phyloP scores from a whole-genome alignment of 2,797 vertebrate species.

The Ambastaia sidthimunki region DNA sequence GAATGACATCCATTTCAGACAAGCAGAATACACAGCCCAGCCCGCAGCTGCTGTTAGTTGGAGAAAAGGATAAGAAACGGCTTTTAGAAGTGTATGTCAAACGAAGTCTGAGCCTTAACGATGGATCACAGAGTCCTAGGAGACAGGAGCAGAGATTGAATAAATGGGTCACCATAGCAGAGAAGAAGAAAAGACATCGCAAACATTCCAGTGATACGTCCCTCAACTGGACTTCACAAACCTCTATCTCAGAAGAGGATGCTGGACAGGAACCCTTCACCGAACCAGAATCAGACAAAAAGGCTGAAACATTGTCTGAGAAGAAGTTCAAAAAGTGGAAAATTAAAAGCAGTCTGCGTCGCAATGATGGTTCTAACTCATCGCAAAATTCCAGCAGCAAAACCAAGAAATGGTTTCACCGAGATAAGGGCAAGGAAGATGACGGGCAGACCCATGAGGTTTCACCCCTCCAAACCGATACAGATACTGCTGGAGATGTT shows the following conservation, averaged over 20 bases:
- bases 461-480: conserved; percentile 1
- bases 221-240: conserved; percentile 38
- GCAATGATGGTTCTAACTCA: conserved; percentile 21
- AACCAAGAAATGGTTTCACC: conserved; percentile 39
- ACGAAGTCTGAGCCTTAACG: conserved; percentile 79
- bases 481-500: not conserved
- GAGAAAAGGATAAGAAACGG: conserved; percentile 76
- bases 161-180: conserved; percentile 68
- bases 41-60: conserved; percentile 77
- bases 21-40: conserved; percentile 38
- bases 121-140: conserved; percentile 46
- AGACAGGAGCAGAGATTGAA: conserved; percentile 29
- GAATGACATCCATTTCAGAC: conserved; percentile 39
- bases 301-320: accelerated
- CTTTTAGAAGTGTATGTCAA: conserved; percentile 81
- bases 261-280: not conserved
- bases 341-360: conserved; percentile 47
- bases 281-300: conserved; percentile 1
- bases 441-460: conserved; percentile 5
- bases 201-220: conserved; percentile 76
- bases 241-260: not conserved
- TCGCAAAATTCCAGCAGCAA: conserved; percentile 37
- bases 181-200: conserved; percentile 42
- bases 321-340: conserved; percentile 67
- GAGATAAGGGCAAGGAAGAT: conserved; percentile 47